A percentile compares a stretch with the other conserved stretches of the same genome.
Evolutionary conservation across 2,888 invertebrate genomes (phyloP).

Genomic region (Aphodius granarius): DNA sequence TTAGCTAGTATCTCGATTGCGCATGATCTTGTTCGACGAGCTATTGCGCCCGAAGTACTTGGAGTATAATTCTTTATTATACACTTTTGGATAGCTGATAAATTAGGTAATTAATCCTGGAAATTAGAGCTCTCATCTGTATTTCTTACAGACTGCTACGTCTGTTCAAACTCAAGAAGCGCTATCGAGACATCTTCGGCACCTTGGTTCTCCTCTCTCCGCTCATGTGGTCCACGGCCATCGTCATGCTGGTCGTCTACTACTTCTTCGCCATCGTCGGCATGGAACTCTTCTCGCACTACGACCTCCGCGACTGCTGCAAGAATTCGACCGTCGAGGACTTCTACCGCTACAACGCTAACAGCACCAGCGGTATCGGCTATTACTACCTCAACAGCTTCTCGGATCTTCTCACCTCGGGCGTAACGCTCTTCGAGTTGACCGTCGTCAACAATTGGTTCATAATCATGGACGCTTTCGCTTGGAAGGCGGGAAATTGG

Average conservation of each 20-base stretch:
- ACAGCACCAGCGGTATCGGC: conserved; percentile 71
- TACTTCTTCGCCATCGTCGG: conserved; percentile 90
- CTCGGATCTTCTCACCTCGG: conserved; percentile 66
- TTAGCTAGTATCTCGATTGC: too few species aligned
- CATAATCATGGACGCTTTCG: conserved; percentile 86
- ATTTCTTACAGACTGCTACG: conserved; percentile 60
- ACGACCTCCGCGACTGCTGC: conserved; percentile 80
- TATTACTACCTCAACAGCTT: conserved; percentile 89
- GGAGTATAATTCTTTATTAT: background rate
- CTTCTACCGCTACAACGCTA: conserved; percentile 73
- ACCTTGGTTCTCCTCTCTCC: conserved; percentile 79
- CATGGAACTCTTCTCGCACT: conserved; percentile 81
- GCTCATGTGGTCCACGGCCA: conserved; percentile 80
- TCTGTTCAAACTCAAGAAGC: conserved; percentile 77
- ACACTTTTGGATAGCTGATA: background rate
- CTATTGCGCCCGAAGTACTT: too few species aligned
- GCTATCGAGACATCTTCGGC: conserved; percentile 82
- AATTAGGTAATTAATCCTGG: conserved; percentile 10
- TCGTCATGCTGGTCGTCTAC: conserved; percentile 82
- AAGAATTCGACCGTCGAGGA: conserved; percentile 82
- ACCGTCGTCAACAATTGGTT: conserved; percentile 95
- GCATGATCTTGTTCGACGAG: too few species aligned
- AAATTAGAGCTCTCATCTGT: background rate
- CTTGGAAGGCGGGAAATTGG: conserved; percentile 66
- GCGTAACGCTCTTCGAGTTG: conserved; percentile 84